These are phyloP conservation scores for Ochropleura leucogaster DNA, from an alignment of 2,888 invertebrate species.

Conservation along the genomic window DNA sequence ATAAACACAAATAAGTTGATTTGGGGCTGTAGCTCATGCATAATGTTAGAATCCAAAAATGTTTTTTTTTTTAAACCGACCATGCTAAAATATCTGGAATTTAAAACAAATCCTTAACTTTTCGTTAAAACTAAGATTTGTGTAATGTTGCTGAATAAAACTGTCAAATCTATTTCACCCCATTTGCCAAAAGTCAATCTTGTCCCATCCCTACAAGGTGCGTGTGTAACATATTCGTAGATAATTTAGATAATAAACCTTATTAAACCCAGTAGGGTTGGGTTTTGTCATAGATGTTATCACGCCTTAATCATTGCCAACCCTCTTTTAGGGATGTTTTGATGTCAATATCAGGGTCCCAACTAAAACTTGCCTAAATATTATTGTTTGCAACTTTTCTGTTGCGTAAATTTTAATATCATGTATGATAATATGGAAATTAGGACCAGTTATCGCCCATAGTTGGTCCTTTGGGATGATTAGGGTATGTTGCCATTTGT, in stretches of 20 bases:
- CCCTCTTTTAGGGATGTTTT: constrained; percentile 62
- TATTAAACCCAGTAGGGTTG: constrained; percentile 64
- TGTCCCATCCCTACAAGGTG: constrained; percentile 50
- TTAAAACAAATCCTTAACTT: no score
- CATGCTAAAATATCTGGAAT: no score
- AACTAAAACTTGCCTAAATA: constrained; percentile 42
- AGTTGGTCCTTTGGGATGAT: constrained; percentile 33
- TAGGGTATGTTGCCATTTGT: constrained; percentile 4
- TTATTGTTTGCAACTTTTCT: constrained; percentile 57
- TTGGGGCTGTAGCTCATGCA: no score
- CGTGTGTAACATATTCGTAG: constrained; percentile 68
- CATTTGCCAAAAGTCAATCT: constrained; percentile 30
- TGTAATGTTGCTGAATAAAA: neutral
- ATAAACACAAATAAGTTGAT: no score
- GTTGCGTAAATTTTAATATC: constrained; percentile 52
- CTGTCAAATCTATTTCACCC: neutral
- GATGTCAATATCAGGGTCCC: constrained; percentile 66
- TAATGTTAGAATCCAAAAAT: no score
- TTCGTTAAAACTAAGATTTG: neutral
- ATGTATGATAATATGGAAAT: constrained; percentile 30
- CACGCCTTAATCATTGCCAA: constrained; percentile 66
- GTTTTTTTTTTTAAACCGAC: no score
- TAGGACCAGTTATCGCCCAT: constrained; percentile 18
- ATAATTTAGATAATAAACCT: constrained; percentile 76
- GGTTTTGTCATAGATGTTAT: constrained; percentile 71